phyloP scores from a whole-genome alignment of 1,140 invertebrate genomes.

The Orussus abietinus region DNA sequence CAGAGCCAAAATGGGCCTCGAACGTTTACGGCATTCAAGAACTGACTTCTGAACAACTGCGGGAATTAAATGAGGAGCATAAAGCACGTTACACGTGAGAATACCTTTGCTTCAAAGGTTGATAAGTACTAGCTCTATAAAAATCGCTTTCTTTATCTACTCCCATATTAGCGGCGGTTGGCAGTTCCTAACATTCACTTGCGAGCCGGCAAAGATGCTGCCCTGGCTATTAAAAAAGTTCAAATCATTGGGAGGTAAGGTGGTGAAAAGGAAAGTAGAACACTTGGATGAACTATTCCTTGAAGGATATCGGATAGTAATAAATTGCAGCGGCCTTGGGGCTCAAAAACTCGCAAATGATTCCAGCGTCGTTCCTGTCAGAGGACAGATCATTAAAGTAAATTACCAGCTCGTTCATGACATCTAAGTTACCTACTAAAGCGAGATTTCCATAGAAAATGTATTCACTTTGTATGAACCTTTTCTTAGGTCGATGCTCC shows the following conservation, averaged over 20 bases:
- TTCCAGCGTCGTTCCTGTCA: constrained; percentile 56
- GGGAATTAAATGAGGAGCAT: constrained; percentile 48
- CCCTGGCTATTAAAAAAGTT: constrained; percentile 63
- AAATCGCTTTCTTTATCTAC: too few species aligned
- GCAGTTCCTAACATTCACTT: constrained; percentile 62
- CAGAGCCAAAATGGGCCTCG: constrained; percentile 52
- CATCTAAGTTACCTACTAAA: constrained; percentile 9
- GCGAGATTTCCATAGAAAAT: constrained; percentile 1
- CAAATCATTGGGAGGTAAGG: constrained; percentile 52
- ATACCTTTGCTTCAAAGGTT: too few species aligned
- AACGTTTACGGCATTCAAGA: constrained; percentile 58
- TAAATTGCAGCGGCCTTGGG: constrained; percentile 71
- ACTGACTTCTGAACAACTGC: constrained; percentile 51
- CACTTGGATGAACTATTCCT: constrained; percentile 53
- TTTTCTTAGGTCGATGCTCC: constrained; percentile 59
- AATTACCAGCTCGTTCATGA: constrained; percentile 13
- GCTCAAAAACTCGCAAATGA: constrained; percentile 59
- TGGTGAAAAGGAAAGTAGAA: constrained; percentile 52
- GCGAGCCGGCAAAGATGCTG: constrained; percentile 58
- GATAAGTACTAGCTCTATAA: too few species aligned
- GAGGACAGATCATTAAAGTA: constrained; percentile 68
- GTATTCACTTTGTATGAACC: background rate
- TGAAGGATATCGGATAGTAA: constrained; percentile 60
- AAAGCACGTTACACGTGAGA: constrained; percentile 54
- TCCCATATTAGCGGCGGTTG: constrained; percentile 53